These are phyloP conservation scores for Oostethus manadensis DNA, from an alignment of 2,113 vertebrate species.

Conservation along the genomic window DNA sequence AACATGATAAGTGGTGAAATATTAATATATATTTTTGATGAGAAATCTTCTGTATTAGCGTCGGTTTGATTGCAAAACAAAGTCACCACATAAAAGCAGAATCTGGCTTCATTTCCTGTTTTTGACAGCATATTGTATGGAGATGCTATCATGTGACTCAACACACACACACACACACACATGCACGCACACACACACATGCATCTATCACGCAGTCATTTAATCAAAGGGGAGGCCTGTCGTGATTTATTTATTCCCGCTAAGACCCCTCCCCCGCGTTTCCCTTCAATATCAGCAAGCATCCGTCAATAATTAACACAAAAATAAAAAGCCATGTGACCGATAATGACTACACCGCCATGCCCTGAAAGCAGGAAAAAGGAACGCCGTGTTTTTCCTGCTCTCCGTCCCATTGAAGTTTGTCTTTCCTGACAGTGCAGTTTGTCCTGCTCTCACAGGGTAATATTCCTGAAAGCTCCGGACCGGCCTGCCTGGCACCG, in stretches of 20 bases:
- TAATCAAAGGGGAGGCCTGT: slow-evolving; percentile 39
- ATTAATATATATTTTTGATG: too few relatives aligned
- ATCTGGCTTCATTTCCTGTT: slow-evolving; percentile 12
- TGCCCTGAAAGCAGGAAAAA: neutral
- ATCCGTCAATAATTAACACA: neutral
- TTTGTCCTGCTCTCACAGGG: slow-evolving; percentile 37
- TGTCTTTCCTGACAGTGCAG: slow-evolving; percentile 57
- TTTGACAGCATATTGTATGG: neutral
- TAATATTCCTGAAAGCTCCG: slow-evolving; percentile 68
- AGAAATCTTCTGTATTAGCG: too few relatives aligned
- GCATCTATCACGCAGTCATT: slow-evolving; percentile 10
- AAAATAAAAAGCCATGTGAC: neutral
- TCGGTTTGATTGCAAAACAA: neutral
- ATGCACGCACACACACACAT: neutral
- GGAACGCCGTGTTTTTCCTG: slow-evolving; percentile 6
- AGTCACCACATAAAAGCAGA: neutral
- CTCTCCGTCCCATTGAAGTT: slow-evolving; percentile 25
- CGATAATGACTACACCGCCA: neutral
- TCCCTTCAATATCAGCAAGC: neutral
- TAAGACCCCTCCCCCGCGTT: slow-evolving; percentile 13
- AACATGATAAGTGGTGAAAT: too few relatives aligned
- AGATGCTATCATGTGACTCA: slow-evolving; percentile 22
- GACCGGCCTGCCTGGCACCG: slow-evolving; percentile 21
- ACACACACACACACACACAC: neutral
- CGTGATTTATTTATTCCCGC: slow-evolving; percentile 61